phyloP scores from a whole-genome alignment of 2,797 vertebrate genomes.

The Eupleurogrammus muticus region DNA sequence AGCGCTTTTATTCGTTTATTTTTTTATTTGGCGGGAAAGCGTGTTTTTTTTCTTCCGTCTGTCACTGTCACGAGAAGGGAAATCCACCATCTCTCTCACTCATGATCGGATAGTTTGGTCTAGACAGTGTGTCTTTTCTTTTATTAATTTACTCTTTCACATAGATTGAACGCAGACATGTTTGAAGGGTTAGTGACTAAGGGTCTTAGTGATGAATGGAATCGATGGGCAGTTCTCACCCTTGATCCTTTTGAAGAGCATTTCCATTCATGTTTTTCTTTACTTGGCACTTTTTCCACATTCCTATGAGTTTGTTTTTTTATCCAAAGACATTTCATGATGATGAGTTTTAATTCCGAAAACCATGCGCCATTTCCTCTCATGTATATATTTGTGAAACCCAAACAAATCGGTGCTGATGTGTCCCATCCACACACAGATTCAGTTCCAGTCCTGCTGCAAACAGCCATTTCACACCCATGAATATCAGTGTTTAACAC shows the following conservation, averaged over 20 bases:
- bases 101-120: slow-evolving; percentile 56
- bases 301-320: slow-evolving; percentile 51
- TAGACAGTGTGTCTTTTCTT: slow-evolving; percentile 40
- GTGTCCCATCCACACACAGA: slow-evolving; percentile 33
- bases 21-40: slow-evolving; percentile 5
- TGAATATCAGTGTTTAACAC: slow-evolving; percentile 56
- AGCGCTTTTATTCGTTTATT: too few relatives aligned
- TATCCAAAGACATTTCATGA: slow-evolving; percentile 53
- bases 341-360: slow-evolving; percentile 37
- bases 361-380: slow-evolving; percentile 52
- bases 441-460: slow-evolving; percentile 37
- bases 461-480: slow-evolving; percentile 60
- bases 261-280: slow-evolving; percentile 59
- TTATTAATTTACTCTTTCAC: slow-evolving; percentile 17
- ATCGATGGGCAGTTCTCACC: slow-evolving; percentile 73
- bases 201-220: slow-evolving; percentile 82
- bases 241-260: slow-evolving; percentile 41
- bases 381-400: slow-evolving; percentile 61
- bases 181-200: slow-evolving; percentile 17
- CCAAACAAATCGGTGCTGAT: slow-evolving; percentile 69
- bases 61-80: too few relatives aligned
- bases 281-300: slow-evolving; percentile 38
- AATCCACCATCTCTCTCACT: slow-evolving; percentile 53
- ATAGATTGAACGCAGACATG: slow-evolving; percentile 31
- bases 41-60: slow-evolving; percentile 32